phyloP scores from a whole-genome alignment of 1,140 invertebrate species.

The Bombus vancouverensis region DNA sequence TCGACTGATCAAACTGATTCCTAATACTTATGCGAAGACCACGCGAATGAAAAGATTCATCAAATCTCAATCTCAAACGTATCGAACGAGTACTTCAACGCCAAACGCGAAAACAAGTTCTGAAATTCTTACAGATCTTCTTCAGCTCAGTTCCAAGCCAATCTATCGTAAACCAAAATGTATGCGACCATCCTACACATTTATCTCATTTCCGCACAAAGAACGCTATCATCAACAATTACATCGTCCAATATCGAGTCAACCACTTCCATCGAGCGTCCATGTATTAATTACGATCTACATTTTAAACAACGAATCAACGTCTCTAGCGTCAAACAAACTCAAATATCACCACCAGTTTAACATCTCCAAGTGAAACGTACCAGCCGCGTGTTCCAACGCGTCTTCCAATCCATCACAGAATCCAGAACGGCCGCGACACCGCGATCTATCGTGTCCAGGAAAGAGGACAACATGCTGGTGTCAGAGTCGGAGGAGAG shows the following conservation, averaged over 20 bases:
- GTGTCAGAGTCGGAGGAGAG: background rate
- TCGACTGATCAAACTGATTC: too few species aligned
- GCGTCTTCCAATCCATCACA: background rate
- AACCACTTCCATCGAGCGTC: too few species aligned
- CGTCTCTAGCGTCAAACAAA: background rate
- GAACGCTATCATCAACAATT: background rate
- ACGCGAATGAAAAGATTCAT: too few species aligned
- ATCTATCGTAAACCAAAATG: too few species aligned
- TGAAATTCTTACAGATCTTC: too few species aligned
- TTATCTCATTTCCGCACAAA: background rate
- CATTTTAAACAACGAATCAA: background rate
- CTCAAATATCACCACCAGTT: background rate
- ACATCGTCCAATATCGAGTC: background rate
- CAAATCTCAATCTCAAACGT: too few species aligned
- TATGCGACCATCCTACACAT: too few species aligned
- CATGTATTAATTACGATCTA: background rate
- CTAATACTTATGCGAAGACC: too few species aligned
- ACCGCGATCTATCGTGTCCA: background rate
- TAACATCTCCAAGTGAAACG: background rate
- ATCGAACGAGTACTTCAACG: too few species aligned
- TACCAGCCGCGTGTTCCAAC: background rate
- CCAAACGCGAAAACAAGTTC: too few species aligned
- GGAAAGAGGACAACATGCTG: background rate
- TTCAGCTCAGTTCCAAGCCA: too few species aligned
- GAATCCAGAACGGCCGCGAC: slow-evolving; percentile 13